Conservation (phyloP, 2,113 vertebrate species). For the Triplophysa siluroides region DNA sequence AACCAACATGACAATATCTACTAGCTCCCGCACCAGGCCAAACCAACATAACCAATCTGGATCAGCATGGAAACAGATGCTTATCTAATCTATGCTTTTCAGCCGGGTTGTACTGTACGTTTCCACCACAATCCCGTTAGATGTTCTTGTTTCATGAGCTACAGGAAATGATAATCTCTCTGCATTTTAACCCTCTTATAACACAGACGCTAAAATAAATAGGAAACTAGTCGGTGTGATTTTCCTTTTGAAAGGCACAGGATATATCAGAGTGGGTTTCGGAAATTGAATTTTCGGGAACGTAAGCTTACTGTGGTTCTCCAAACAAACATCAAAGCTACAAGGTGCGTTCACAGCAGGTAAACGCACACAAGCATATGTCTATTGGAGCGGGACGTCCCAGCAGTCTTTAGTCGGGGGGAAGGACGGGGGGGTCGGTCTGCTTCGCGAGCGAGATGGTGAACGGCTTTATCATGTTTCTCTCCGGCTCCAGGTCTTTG, state of each 20-base stretch:
- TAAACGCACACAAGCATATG: conserved; percentile 42
- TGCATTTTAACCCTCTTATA: neutral
- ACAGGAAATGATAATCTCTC: neutral
- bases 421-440: conserved; percentile 11
- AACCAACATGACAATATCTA: no score
- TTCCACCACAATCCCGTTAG: neutral
- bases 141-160: neutral
- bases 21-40: no score
- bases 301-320: neutral
- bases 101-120: neutral
- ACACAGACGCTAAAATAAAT: neutral
- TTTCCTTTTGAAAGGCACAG: neutral
- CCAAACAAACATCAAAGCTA: neutral
- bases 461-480: conserved; percentile 53
- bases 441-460: conserved; percentile 48
- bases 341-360: conserved; percentile 43
- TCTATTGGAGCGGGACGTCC: conserved; percentile 39
- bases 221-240: neutral
- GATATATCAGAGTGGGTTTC: neutral
- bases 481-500: conserved; percentile 58
- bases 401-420: conserved; percentile 5
- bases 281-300: neutral
- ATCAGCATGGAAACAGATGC: no score
- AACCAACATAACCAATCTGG: no score
- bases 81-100: no score